These are phyloP conservation scores for Hartigia nigra DNA, from an alignment of 2,888 invertebrate genomes.

Conservation along the genomic window DNA sequence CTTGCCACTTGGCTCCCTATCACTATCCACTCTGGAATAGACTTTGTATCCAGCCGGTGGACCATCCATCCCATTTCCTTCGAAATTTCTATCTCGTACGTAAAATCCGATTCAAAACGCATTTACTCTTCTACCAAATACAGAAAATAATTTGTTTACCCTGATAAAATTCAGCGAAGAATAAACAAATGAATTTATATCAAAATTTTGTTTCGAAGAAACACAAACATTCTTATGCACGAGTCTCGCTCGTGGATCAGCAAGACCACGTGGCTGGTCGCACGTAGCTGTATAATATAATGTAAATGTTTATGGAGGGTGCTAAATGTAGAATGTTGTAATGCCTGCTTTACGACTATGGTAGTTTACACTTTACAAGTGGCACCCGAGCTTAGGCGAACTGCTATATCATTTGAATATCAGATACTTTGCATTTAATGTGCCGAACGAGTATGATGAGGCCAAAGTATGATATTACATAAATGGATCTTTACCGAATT, in stretches of 20 bases:
- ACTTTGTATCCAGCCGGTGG: background rate
- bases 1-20: background rate
- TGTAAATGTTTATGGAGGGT: conserved; percentile 44
- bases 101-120: too few species aligned
- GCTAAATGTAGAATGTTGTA: conserved; percentile 39
- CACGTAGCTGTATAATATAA: conserved; percentile 35
- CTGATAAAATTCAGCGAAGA: background rate
- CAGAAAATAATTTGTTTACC: background rate
- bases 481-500: background rate
- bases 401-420: conserved; percentile 10
- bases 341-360: conserved; percentile 41
- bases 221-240: background rate
- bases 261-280: background rate
- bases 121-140: background rate
- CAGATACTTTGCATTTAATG: conserved; percentile 2
- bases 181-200: background rate
- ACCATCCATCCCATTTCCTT: background rate
- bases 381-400: conserved; percentile 2
- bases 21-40: background rate
- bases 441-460: background rate
- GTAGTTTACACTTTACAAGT: conserved; percentile 1
- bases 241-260: background rate
- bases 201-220: background rate
- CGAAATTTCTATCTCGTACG: too few species aligned
- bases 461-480: background rate